These are phyloP conservation scores for Eupithecia centaureata DNA, from an alignment of 2,888 invertebrate species.

Conservation along the genomic window DNA sequence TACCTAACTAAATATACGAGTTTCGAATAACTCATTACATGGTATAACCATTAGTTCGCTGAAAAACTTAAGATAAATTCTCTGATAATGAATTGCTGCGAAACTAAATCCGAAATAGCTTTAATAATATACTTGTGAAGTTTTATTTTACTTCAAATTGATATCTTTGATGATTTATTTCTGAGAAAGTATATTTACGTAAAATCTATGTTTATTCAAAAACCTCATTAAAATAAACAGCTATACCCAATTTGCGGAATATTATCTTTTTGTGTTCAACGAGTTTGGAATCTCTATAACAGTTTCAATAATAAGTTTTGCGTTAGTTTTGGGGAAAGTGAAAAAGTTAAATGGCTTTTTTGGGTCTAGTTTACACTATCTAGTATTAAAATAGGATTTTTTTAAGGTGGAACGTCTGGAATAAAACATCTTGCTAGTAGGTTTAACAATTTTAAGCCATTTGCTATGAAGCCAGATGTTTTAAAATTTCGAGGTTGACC, in stretches of 20 bases:
- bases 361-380: neutral
- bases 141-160: neutral
- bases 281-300: constrained; percentile 1
- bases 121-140: neutral
- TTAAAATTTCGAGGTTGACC: too few relatives aligned
- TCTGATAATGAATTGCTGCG: neutral
- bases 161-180: neutral
- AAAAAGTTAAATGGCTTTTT: constrained; percentile 26
- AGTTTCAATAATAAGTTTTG: constrained; percentile 15
- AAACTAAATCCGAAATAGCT: neutral
- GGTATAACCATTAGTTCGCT: too few relatives aligned
- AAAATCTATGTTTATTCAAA: neutral
- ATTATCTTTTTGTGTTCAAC: neutral
- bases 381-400: neutral
- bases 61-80: too few relatives aligned
- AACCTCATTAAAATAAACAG: neutral
- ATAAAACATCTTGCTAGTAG: too few relatives aligned
- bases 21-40: too few relatives aligned
- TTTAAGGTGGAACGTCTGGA: neutral
- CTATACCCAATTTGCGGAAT: neutral
- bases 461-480: too few relatives aligned
- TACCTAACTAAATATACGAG: too few relatives aligned
- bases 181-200: neutral
- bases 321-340: constrained; percentile 23
- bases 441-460: too few relatives aligned